Conservation (phyloP, 1,140 invertebrate genomes). For the Coelopa frigida region DNA sequence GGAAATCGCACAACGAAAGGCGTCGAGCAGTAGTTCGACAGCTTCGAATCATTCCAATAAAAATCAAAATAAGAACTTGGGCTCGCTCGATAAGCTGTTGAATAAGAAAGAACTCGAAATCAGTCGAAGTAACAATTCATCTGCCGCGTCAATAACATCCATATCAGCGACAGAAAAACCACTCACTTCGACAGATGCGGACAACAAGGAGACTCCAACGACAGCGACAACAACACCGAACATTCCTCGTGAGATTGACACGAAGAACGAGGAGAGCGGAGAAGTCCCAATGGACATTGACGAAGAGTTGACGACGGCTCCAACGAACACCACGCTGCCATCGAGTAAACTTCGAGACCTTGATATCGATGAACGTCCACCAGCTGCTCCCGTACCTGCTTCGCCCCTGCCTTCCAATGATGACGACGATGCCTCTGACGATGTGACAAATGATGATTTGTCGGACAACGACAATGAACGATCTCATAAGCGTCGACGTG, state of each 20-base stretch:
- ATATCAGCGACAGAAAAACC: background rate
- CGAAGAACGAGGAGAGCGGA: conserved; percentile 24
- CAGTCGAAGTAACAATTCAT: conserved; percentile 13
- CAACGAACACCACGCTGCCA: conserved; percentile 29
- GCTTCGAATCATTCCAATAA: conserved; percentile 2
- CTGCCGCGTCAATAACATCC: background rate
- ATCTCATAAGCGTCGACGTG: conserved; percentile 19
- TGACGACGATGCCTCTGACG: conserved; percentile 20
- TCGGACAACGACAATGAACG: conserved; percentile 19
- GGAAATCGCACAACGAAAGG: conserved; percentile 35
- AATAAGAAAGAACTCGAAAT: conserved; percentile 36
- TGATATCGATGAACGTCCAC: conserved; percentile 35
- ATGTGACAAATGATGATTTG: conserved; percentile 22
- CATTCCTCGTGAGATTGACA: conserved; percentile 1
- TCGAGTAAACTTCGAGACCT: conserved; percentile 11
- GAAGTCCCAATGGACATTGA: conserved; percentile 41
- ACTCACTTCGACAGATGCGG: background rate
- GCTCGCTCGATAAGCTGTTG: conserved; percentile 33
- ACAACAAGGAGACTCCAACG: conserved; percentile 1
- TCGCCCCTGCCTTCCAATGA: conserved; percentile 28
- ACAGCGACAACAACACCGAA: background rate
- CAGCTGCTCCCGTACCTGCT: conserved; percentile 34
- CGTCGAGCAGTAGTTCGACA: conserved; percentile 15
- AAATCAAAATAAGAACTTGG: conserved; percentile 19
- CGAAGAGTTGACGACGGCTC: conserved; percentile 36